Conservation (phyloP, 2,113 vertebrate genomes). For the Hiodon alosoides region DNA sequence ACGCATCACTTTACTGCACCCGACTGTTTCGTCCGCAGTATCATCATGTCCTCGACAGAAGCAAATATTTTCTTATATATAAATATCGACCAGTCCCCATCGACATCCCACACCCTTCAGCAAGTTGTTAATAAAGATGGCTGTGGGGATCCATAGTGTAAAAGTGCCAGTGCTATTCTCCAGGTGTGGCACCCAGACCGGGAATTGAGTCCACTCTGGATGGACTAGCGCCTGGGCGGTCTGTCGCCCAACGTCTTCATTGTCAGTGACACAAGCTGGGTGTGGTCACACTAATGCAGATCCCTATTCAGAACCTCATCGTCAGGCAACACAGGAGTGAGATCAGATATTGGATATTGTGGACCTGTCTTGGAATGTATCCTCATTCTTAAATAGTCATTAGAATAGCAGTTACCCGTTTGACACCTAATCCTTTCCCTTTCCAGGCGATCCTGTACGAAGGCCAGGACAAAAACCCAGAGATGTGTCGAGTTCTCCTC, state of each 20-base stretch:
- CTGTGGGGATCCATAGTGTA: constrained; percentile 61
- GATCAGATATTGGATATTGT: too few species aligned
- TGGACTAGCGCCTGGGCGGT: constrained; percentile 25
- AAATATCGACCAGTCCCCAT: constrained; percentile 52
- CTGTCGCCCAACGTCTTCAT: constrained; percentile 9
- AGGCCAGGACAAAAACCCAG: constrained; percentile 94
- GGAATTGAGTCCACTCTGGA: constrained; percentile 32
- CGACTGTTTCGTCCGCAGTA: background rate
- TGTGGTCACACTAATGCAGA: background rate
- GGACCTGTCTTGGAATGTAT: too few species aligned
- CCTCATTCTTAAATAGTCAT: too few species aligned
- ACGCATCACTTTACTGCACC: background rate
- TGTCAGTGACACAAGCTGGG: background rate
- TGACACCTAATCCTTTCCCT: constrained; percentile 1
- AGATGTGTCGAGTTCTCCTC: constrained; percentile 94
- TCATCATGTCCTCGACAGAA: background rate
- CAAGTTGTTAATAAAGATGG: constrained; percentile 56
- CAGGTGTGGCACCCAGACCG: constrained; percentile 59
- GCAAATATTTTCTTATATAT: constrained; percentile 40
- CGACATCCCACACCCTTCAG: constrained; percentile 40
- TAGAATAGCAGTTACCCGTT: too few species aligned
- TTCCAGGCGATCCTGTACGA: constrained; percentile 87
- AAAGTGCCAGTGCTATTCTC: constrained; percentile 63
- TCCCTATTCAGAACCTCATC: too few species aligned
- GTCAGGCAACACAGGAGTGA: too few species aligned